Evolutionary conservation across 1,140 invertebrate genomes (phyloP), one percentile per base, ranked within the genome.

Genomic region (Meteorus sp.): DNA sequence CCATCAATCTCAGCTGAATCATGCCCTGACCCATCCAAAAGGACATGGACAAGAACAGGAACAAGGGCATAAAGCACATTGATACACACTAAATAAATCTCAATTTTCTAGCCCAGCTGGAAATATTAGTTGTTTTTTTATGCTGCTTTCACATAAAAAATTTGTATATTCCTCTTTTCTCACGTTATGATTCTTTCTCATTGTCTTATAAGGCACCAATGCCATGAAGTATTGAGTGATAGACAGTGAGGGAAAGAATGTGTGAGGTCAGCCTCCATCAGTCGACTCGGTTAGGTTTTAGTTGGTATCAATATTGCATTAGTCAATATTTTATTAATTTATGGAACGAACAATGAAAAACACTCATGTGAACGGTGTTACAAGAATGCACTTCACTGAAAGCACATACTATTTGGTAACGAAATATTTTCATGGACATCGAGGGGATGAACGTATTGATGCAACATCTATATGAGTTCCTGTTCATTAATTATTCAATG

Each of bases 1-100:
- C 76, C 76, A 76, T 80, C 78, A 75, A 76, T 77, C 64, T 78
- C 76, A 78, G 76, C 74, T 71, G 76, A 76, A 78, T 78, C 78
- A 79, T 77, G 78, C 75, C 73, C 77, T 80, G 76, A 79, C 69
- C 76, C 76, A 78, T 77, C 76, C 77, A 79, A 80, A 74, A 77
- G 73, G 75, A 77, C 70, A 79, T 66, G 76, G 75, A 78, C 76
- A 76, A 78, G 71, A 77, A 79, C 76, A 78, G 77, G 77, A 80
- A 74, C 75, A 71, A 79, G 76, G 76, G 78, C 77, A 80, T 78
- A 79, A 79, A 79, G 76, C 77, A 80, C 77, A 79, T 80, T 78
- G 73, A 80, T 77, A 79, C 76, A 80, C 70, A 79, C 78, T 77
- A 76, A 79, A 70, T 52, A 52, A 73, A 75, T 72, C 65, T 69